Conservation (phyloP, 2,888 invertebrate genomes). For the Corythucha ciliata region DNA sequence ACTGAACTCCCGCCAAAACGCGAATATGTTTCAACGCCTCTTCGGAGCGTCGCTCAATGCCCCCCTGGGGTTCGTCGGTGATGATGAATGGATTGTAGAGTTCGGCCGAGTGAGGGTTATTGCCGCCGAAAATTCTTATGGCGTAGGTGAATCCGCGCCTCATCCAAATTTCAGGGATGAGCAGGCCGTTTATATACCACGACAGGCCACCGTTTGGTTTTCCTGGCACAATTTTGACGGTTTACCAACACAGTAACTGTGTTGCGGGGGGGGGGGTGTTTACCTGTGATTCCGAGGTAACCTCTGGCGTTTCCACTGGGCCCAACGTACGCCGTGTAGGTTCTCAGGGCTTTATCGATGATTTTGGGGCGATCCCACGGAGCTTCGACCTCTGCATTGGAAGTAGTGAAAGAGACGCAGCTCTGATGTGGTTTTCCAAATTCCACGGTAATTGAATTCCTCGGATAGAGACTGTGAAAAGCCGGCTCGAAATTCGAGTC, state of each 20-base stretch:
- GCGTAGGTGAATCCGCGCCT: slow-evolving; percentile 75
- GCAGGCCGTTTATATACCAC: slow-evolving; percentile 87
- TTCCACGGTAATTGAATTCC: slow-evolving; percentile 54
- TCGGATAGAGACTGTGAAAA: slow-evolving; percentile 72
- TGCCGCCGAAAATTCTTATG: slow-evolving; percentile 72
- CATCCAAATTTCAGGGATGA: slow-evolving; percentile 79
- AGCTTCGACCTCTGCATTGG: slow-evolving; percentile 40
- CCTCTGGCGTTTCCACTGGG: slow-evolving; percentile 74
- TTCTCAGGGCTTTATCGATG: slow-evolving; percentile 54
- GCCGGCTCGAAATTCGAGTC: slow-evolving; percentile 69
- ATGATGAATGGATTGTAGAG: slow-evolving; percentile 85
- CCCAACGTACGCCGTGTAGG: slow-evolving; percentile 72
- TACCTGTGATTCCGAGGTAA: slow-evolving; percentile 62
- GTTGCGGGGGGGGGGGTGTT: too few species aligned
- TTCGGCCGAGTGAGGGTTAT: slow-evolving; percentile 75
- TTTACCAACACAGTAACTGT: neutral
- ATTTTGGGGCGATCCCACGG: slow-evolving; percentile 47
- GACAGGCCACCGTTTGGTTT: slow-evolving; percentile 63
- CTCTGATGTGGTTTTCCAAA: slow-evolving; percentile 55
- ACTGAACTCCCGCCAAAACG: slow-evolving; percentile 70
- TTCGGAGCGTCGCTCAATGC: slow-evolving; percentile 63
- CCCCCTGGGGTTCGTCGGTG: slow-evolving; percentile 74
- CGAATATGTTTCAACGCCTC: slow-evolving; percentile 60
- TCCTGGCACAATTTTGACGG: slow-evolving; percentile 41
- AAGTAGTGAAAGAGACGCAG: slow-evolving; percentile 63